Evolutionary conservation across 2,113 vertebrate genomes (phyloP).

Genomic region (Leiothrix lutea): DNA sequence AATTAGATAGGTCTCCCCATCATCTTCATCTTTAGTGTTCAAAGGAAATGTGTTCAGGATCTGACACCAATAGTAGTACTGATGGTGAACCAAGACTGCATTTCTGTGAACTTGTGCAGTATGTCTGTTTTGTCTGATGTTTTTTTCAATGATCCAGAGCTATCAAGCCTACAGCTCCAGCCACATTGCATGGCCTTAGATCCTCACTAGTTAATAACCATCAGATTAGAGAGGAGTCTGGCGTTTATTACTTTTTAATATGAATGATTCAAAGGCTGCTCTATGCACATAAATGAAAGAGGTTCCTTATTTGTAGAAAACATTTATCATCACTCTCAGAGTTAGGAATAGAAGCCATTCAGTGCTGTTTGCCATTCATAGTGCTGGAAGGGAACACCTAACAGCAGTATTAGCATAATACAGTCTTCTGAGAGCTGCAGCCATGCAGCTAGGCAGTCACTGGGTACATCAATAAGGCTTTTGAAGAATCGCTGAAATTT

Average conservation of each 20-base stretch:
- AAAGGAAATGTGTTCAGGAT: background rate
- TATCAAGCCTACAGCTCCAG: background rate
- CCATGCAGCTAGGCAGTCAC: background rate
- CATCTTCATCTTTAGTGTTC: background rate
- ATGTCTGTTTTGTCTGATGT: background rate
- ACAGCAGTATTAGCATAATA: background rate
- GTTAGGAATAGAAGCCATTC: background rate
- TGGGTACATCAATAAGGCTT: background rate
- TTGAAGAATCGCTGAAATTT: background rate
- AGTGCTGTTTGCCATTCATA: background rate
- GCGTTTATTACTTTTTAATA: background rate
- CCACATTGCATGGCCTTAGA: background rate
- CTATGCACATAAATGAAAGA: background rate
- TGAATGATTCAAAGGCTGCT: background rate
- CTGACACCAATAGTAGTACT: background rate
- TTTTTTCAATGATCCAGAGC: background rate
- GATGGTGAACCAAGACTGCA: rapidly evolving
- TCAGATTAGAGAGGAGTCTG: background rate
- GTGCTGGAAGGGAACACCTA: background rate
- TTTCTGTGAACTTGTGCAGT: background rate
- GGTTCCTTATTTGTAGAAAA: background rate
- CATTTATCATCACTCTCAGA: background rate
- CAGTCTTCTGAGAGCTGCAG: background rate
- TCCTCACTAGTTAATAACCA: background rate
- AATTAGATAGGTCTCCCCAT: background rate